Conservation (phyloP, 2,888 invertebrate genomes). For the Eurois occulta region DNA sequence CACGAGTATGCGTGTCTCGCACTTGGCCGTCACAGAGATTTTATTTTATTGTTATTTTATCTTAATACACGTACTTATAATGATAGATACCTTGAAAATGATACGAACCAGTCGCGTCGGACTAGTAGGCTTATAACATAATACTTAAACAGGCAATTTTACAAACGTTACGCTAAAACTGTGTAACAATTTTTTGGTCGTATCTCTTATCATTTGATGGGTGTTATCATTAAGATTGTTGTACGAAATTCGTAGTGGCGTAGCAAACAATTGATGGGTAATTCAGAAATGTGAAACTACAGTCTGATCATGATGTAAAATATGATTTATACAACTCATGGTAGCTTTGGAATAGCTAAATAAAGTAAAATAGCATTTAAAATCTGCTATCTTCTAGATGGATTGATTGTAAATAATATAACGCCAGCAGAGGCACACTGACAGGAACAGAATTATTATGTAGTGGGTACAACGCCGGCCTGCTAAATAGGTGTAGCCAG, state of each 20-base stretch:
- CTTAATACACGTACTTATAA: slow-evolving; percentile 41
- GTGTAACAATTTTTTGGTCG: slow-evolving; percentile 46
- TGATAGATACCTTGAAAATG: slow-evolving; percentile 29
- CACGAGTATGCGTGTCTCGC: neutral
- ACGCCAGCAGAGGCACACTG: neutral
- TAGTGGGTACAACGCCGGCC: neutral
- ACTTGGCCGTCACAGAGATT: slow-evolving; percentile 43
- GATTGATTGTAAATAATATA: slow-evolving; percentile 1
- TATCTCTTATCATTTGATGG: slow-evolving; percentile 66
- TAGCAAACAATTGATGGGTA: slow-evolving; percentile 35
- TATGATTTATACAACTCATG: neutral
- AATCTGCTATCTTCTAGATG: neutral
- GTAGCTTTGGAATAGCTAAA: neutral
- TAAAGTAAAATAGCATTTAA: neutral
- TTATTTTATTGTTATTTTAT: slow-evolving; percentile 50
- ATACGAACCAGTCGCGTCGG: slow-evolving; percentile 42
- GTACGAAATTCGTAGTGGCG: slow-evolving; percentile 49
- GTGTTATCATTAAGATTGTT: slow-evolving; percentile 63
- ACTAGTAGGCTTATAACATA: slow-evolving; percentile 26
- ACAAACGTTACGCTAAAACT: slow-evolving; percentile 41
- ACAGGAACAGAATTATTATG: slow-evolving; percentile 33
- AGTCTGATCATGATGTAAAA: neutral
- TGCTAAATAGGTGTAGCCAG: slow-evolving; percentile 12
- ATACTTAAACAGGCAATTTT: slow-evolving; percentile 31
- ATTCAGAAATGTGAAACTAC: slow-evolving; percentile 27